phyloP scores from a whole-genome alignment of 2,113 vertebrate genomes.

The Cryptomyrus ogoouensis region DNA sequence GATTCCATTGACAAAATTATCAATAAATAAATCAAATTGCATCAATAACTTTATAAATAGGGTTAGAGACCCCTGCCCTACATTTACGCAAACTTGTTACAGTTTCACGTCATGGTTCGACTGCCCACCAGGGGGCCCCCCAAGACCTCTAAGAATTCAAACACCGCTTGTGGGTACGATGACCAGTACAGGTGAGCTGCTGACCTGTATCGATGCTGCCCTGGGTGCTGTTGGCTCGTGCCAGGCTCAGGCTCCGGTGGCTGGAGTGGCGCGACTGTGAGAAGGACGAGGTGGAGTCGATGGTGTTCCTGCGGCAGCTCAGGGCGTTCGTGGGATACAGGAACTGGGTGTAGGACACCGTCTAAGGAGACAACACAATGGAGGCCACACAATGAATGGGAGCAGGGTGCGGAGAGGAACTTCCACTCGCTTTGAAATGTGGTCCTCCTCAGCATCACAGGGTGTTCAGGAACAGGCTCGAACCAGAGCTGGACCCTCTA shows the following conservation, averaged over 20 bases:
- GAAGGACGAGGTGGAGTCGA: constrained; percentile 93
- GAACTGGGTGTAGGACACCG: constrained; percentile 95
- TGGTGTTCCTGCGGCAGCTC: constrained; percentile 82
- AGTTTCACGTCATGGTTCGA: background rate
- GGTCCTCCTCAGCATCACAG: background rate
- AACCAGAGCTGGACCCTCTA: background rate
- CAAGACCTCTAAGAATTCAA: background rate
- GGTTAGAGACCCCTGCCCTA: background rate
- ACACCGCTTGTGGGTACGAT: background rate
- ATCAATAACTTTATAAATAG: background rate
- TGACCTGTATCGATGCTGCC: constrained; percentile 91
- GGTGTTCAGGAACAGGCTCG: background rate
- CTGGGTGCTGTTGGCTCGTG: constrained; percentile 88
- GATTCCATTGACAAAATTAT: too few species aligned
- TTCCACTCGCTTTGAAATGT: background rate
- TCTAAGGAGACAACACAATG: constrained; percentile 57
- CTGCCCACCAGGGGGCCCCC: background rate
- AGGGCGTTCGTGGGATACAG: constrained; percentile 90
- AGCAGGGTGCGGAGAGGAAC: background rate
- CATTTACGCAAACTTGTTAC: background rate
- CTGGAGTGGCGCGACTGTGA: constrained; percentile 87
- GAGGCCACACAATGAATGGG: background rate
- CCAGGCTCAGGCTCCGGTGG: constrained; percentile 89
- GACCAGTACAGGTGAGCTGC: background rate
- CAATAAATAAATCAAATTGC: too few species aligned